phyloP scores from a whole-genome alignment of 1,140 invertebrate species.

The Mamestra configurata region DNA sequence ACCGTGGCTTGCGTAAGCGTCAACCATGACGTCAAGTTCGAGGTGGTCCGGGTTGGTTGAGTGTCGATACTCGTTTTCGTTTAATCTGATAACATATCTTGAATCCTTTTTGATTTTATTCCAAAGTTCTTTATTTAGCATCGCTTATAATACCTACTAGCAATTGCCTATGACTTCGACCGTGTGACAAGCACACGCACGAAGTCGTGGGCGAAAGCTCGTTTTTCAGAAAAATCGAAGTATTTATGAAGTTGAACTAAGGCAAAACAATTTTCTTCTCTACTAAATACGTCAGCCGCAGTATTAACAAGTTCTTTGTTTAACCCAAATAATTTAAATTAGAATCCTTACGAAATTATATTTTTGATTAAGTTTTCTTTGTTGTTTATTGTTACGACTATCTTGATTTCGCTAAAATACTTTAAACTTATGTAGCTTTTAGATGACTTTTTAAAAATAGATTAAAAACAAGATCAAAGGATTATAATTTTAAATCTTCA shows the following conservation, averaged over 20 bases:
- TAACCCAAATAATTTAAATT: neutral
- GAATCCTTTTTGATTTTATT: neutral
- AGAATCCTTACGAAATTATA: neutral
- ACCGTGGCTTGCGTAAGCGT: slow-evolving; percentile 30
- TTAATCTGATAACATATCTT: slow-evolving; percentile 15
- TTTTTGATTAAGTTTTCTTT: neutral
- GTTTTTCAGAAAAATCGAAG: neutral
- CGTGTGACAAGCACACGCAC: no score
- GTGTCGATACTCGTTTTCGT: slow-evolving; percentile 11
- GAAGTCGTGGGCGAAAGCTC: neutral
- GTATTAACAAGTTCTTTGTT: slow-evolving; percentile 14
- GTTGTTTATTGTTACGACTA: no score
- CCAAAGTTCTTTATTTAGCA: neutral
- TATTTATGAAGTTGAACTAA: neutral
- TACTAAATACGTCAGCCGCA: slow-evolving; percentile 26
- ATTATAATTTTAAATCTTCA: neutral
- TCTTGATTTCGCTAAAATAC: neutral
- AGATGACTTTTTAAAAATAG: neutral
- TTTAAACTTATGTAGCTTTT: neutral
- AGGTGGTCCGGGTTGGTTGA: no score
- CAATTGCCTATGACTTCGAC: no score
- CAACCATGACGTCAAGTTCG: slow-evolving; percentile 44
- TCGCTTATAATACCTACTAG: neutral
- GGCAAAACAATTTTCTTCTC: slow-evolving; percentile 11
- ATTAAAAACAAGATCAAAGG: neutral